Evolutionary conservation across 2,113 vertebrate genomes (phyloP), one percentile per base, ranked within the genome.

Genomic region (Ursus arctos): DNA sequence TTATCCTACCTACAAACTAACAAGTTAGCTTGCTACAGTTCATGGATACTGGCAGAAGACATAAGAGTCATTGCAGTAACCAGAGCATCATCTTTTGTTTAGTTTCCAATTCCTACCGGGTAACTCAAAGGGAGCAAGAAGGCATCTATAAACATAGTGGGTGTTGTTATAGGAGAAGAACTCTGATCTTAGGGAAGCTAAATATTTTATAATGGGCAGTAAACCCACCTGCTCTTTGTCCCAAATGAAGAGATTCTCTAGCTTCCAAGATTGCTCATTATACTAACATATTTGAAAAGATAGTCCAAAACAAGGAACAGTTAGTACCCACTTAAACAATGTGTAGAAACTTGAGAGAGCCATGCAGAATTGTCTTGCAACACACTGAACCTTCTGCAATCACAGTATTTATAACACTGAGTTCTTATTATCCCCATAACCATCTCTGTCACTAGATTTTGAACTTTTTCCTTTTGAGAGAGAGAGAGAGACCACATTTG

Each of bases 401-500:
- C 36, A 83, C 15, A 59, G n/a, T 80, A 97, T 71, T 97, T 82
- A 71, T 55, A 88, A 84, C 33, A 63, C n/a, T 81, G 84, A 83
- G 65, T 59, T 69, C 33, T 65, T 96, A 16, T 81, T 94, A 95
- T 47, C 67, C 26, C n/a, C 76, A 11, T 61, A 86, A 63, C 31
- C 91, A n/a, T 95, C 43, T 71, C 53, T 76, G 36, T 87, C 55
- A 94, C 6, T 85, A 83, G 49, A 82, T 69, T 96, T 95, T 96
- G 49, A 92, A 95, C 36, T 88, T 95, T 69, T 31, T 6, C 31
- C 13, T 69, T 19, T 59, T 22, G 8, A 8, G 31, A 67, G 33
- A 69, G 63, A 65, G 67, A n/a, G 33, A 69, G 33, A 69, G 18
- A 69, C 1, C 8, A 8, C 33, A 36, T 69, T 4, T 1, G 8